Conservation (phyloP, 2,113 vertebrate genomes). For the Cygnus atratus region DNA sequence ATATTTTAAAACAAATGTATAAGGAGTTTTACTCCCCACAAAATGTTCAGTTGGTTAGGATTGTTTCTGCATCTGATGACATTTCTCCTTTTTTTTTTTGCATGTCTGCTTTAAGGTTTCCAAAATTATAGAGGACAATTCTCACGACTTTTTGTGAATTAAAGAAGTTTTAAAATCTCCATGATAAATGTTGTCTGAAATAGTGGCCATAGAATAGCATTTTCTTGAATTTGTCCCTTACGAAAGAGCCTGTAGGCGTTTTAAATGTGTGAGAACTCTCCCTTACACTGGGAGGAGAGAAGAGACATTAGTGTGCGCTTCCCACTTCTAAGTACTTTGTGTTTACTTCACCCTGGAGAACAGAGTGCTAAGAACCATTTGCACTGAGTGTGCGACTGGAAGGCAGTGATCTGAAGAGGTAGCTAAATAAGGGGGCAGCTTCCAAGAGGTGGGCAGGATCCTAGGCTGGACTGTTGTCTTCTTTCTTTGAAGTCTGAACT, state of each 20-base stretch:
- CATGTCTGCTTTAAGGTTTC: not conserved
- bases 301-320: not conserved
- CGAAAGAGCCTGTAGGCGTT: not conserved
- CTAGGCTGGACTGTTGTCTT: not conserved
- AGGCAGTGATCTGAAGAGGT: not conserved
- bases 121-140: not conserved
- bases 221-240: not conserved
- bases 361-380: not conserved
- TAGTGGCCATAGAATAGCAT: not conserved
- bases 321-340: not conserved
- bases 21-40: not conserved
- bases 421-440: not conserved
- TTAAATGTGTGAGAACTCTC: not conserved
- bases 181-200: not conserved
- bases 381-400: not conserved
- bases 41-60: not conserved
- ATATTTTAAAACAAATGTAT: rapidly evolving
- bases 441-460: not conserved
- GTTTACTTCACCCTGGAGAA: not conserved
- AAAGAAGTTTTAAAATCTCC: not conserved
- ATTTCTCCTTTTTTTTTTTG: not conserved
- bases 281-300: not conserved
- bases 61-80: not conserved
- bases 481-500: not conserved
- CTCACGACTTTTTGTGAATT: not conserved